These are phyloP conservation scores for Garra rufa DNA, from an alignment of 2,113 vertebrate species.

Conservation along the genomic window DNA sequence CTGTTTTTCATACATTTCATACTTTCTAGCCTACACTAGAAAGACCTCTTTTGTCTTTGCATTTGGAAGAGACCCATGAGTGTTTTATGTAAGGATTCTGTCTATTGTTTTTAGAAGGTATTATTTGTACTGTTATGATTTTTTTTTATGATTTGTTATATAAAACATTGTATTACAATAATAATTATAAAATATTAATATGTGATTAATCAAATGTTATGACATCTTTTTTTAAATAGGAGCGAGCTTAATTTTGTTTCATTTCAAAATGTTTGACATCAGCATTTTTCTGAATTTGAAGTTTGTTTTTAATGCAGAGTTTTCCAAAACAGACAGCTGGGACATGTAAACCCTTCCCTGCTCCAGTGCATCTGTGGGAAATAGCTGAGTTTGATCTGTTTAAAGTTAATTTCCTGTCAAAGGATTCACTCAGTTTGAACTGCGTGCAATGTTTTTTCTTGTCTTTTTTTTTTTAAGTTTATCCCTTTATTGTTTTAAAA, in stretches of 20 bases:
- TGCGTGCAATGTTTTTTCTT: background rate
- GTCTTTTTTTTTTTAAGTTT: background rate
- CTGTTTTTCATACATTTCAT: background rate
- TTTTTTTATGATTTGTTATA: too few species aligned
- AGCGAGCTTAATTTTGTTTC: background rate
- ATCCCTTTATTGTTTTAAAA: background rate
- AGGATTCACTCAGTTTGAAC: slow-evolving; percentile 8
- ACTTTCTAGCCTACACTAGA: too few species aligned
- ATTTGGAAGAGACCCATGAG: background rate
- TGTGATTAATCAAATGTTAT: background rate
- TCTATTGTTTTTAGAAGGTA: background rate
- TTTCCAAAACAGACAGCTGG: slow-evolving; percentile 25
- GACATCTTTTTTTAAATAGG: background rate
- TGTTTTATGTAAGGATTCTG: background rate
- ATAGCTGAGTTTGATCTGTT: slow-evolving; percentile 31
- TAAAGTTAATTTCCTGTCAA: slow-evolving; percentile 42
- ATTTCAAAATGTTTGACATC: background rate
- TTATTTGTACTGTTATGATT: background rate
- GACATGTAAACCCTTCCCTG: slow-evolving; percentile 3
- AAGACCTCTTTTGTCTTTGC: background rate
- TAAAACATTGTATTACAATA: too few species aligned
- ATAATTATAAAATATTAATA: too few species aligned
- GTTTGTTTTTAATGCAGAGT: slow-evolving; percentile 7
- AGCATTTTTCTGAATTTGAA: background rate
- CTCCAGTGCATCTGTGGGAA: slow-evolving; percentile 25